Evolutionary conservation across 2,113 vertebrate genomes (phyloP), one percentile per base, ranked within the genome.

Genomic region (Thermophis baileyi): DNA sequence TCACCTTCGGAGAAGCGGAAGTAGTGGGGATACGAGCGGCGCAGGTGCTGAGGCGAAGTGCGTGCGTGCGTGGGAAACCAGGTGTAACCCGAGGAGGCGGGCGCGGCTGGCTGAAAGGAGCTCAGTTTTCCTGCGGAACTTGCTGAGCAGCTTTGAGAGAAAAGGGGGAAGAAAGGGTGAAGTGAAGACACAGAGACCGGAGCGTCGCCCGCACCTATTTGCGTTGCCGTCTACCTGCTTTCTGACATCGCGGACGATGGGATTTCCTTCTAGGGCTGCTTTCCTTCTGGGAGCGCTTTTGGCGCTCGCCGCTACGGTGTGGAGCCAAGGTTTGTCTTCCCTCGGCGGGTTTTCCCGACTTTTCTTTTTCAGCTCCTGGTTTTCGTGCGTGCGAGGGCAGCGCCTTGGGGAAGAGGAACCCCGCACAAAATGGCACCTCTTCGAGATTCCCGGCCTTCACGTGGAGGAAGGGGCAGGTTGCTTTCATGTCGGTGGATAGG

Each of bases 81-180:
- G 94, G 95, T 94, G 97, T 94, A 97, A 97, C 94, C 87, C 40
- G 95, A 96, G 95, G 55, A 69, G 91, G 63, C 8, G 92, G 92
- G 89, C 55, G 95, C 51, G 86, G 93, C 60, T 20, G 7, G 49
- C 40, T 24, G 85, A 25, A 93, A 95, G 3, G 90, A 91, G 94
- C 88, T 91, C 2, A 90, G 88, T 90, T 74, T 94, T 96, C 96
- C 94, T 94, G 96, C 88, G 93, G 94, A 96, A 97, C 97, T 95
- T 93, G 96, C 95, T 54, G 93, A 89, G 95, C 47, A 16, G 95
- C 96, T 96, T 96, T 95, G 90, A n/a, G 35, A 30, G 8, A 50
- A 35, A 22, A 86, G 74, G 9, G 35, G 49, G 0, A 46, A 7
- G 47, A 30, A 89, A 50, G 49, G 87, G 87, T 18, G n/a, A 47